Base-by-base conservation (phyloP, 92 coral and sea anemone species). In the Heliopora coerulea region DNA sequence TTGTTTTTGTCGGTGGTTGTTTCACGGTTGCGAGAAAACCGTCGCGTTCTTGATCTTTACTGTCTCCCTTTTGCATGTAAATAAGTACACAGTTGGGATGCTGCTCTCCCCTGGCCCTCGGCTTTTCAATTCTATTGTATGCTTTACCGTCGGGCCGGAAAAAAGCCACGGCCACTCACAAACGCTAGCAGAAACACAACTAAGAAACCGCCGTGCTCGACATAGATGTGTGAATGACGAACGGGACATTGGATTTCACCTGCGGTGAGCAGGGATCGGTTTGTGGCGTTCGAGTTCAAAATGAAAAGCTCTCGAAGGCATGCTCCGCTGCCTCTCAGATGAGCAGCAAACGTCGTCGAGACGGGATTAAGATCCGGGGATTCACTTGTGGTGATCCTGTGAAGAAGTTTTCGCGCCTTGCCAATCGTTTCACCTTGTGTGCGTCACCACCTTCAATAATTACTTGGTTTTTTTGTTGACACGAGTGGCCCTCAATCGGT, bases 331-430 rank as follows among this genome's bases (percentile, higher is more conserved):
- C 17, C 17, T 50, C 20, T 23, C 3, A 8, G 26, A 30, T 17
- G 23, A 23, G 40, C 15, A 44, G 44, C 27, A 68, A 28, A 48
- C 54, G 15, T n/a, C 28, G 75, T 30, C 27, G 28, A 27, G 54
- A 49, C 59, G 28, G 14, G n/a, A 24, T 40, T 20, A 30, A 0
- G 10, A 18, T 19, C 62, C 41, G 20, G 40, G 28, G 61, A 14
- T 7, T 48, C 31, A 67, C 58, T 54, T 54, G 21, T 52, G 31
- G 63, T 70, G 50, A 52, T 31, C 39, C 23, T 35, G 77, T 50
- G 77, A 70, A 54, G 62, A 2, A 21, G n/a, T 30, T 50, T 70
- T 70, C n/a, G 24, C 77, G 77, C 77, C 77, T 70, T 70, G 63
- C 44, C 27, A 34, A 32, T 18, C 9, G 39, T 17, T 18, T 44